These are phyloP conservation scores for Incurvaria masculella DNA, from an alignment of 2,888 invertebrate genomes.

Conservation along the genomic window DNA sequence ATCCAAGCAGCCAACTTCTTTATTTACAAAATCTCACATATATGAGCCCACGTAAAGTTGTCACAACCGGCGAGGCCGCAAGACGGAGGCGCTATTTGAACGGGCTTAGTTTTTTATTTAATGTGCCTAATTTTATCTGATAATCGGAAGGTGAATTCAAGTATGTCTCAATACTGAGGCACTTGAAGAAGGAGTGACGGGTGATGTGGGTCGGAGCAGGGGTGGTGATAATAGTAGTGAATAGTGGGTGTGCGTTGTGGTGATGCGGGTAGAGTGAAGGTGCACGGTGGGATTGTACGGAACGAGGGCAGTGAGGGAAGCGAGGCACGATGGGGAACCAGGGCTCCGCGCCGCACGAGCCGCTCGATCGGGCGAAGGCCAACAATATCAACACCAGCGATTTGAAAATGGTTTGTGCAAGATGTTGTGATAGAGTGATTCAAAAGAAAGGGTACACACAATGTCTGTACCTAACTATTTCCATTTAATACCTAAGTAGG, in stretches of 20 bases:
- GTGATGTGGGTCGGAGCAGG: background rate
- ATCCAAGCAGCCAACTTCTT: no score
- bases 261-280: no score
- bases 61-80: background rate
- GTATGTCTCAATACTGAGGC: background rate
- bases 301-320: no score
- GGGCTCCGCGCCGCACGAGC: constrained; percentile 79
- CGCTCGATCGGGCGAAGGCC: constrained; percentile 66
- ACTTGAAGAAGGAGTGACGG: background rate
- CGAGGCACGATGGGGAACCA: constrained; percentile 80
- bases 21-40: no score
- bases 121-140: background rate
- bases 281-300: no score
- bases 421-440: no score
- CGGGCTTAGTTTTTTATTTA: background rate
- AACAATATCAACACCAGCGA: constrained; percentile 33
- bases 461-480: no score
- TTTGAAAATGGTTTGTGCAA: constrained; percentile 50
- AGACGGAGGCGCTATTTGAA: background rate
- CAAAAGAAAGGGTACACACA: no score
- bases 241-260: background rate
- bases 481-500: no score
- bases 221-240: no score
- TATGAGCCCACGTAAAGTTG: no score
- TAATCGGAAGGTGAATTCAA: background rate